Evolutionary conservation across 2,797 vertebrate genomes (phyloP).

Genomic region (Hipposideros larvatus): DNA sequence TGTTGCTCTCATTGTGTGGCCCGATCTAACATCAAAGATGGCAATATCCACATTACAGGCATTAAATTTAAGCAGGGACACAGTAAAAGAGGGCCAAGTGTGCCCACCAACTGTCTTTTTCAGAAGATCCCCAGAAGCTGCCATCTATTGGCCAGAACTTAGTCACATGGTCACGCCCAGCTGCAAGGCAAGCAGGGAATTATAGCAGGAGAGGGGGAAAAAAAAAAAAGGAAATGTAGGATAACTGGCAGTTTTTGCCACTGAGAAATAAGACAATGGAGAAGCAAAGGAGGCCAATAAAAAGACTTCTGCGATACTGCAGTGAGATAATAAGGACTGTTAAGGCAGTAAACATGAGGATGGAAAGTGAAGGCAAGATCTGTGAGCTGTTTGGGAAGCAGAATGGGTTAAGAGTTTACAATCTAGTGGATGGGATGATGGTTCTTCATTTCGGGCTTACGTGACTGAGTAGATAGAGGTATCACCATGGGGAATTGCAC

Average conservation of each 20-base stretch:
- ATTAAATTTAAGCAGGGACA: neutral
- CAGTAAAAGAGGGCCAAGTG: neutral
- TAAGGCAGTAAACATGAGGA: neutral
- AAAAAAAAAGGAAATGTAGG: neutral
- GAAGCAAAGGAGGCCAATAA: neutral
- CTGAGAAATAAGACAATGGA: neutral
- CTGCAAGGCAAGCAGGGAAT: neutral
- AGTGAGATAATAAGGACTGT: neutral
- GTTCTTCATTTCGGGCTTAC: neutral
- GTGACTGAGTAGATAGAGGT: neutral
- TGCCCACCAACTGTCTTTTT: neutral
- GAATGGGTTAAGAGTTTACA: neutral
- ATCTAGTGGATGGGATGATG: neutral
- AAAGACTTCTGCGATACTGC: neutral
- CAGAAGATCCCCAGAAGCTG: neutral
- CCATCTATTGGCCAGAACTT: neutral
- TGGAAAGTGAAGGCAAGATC: neutral
- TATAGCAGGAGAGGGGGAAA: too few species aligned
- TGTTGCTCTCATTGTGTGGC: neutral
- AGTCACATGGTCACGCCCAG: neutral
- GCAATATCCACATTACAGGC: neutral
- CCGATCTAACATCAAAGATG: neutral
- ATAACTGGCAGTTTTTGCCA: neutral
- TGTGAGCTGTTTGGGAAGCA: neutral
- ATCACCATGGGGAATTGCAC: neutral